phyloP scores from a whole-genome alignment of 2,797 vertebrate genomes.

The Thamnophis elegans region DNA sequence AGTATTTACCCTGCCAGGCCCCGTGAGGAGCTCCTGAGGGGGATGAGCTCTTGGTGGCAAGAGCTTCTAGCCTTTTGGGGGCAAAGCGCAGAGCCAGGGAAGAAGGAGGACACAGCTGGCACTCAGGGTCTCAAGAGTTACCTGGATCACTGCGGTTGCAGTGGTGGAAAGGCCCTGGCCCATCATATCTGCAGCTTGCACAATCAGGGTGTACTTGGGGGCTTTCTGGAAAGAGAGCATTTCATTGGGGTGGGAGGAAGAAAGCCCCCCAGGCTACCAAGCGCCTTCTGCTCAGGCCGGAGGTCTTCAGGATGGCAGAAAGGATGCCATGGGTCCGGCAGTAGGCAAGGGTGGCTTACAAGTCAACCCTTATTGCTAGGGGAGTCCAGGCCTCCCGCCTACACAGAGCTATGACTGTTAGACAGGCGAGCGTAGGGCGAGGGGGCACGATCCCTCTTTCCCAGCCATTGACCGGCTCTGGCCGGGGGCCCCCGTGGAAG shows the following conservation, averaged over 20 bases:
- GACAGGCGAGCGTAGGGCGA: background rate
- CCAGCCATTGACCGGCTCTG: background rate
- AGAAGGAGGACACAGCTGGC: too few species aligned
- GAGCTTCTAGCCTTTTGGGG: background rate
- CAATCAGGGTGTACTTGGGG: slow-evolving; percentile 74
- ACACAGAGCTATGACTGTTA: background rate
- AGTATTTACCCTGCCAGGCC: background rate
- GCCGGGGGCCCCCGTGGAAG: too few species aligned
- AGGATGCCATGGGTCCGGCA: background rate
- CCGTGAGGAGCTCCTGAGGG: background rate
- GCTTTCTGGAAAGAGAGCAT: slow-evolving; percentile 65
- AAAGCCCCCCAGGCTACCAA: background rate
- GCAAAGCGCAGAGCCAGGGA: slow-evolving; percentile 55
- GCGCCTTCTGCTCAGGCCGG: background rate
- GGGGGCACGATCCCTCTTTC: background rate
- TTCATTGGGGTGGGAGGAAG: background rate
- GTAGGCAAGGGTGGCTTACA: background rate
- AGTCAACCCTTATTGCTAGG: background rate
- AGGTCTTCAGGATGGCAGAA: background rate
- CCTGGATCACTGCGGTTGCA: slow-evolving; percentile 70
- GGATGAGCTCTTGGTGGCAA: background rate
- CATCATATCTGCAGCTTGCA: slow-evolving; percentile 47
- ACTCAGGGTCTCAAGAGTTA: background rate
- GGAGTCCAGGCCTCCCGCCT: background rate
- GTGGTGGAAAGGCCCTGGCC: slow-evolving; percentile 38